Conservation (phyloP, 2,113 vertebrate genomes). For the Strigops habroptila region DNA sequence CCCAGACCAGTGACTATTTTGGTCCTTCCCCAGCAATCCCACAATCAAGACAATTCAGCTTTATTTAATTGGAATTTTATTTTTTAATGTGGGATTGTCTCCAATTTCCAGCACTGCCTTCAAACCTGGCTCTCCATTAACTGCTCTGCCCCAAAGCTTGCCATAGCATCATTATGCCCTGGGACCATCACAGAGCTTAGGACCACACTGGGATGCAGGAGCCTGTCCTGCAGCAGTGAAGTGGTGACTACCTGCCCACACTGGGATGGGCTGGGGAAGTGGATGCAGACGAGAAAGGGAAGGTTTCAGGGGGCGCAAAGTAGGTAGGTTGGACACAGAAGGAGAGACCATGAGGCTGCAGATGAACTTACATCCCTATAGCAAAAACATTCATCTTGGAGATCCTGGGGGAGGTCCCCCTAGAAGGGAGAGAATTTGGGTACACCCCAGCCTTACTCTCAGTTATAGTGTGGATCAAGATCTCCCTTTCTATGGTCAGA, state of each 20-base stretch:
- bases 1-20: neutral
- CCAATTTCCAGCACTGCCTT: neutral
- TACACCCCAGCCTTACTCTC: neutral
- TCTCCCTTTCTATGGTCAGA: neutral
- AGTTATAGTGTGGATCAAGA: neutral
- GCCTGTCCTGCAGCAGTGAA: neutral
- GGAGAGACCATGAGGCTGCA: neutral
- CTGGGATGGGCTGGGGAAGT: neutral
- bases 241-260: neutral
- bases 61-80: neutral
- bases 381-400: neutral
- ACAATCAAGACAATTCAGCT: neutral
- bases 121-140: neutral
- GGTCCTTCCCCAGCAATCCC: neutral
- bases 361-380: neutral
- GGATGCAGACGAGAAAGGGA: neutral
- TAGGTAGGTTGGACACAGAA: neutral
- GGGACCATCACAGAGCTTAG: neutral
- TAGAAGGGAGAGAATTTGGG: neutral
- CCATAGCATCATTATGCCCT: neutral
- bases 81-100: rapidly evolving
- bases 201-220: neutral
- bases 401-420: neutral
- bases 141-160: neutral
- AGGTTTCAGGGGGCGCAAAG: neutral